Conservation (phyloP, 2,113 vertebrate genomes). For the Phycodurus eques region DNA sequence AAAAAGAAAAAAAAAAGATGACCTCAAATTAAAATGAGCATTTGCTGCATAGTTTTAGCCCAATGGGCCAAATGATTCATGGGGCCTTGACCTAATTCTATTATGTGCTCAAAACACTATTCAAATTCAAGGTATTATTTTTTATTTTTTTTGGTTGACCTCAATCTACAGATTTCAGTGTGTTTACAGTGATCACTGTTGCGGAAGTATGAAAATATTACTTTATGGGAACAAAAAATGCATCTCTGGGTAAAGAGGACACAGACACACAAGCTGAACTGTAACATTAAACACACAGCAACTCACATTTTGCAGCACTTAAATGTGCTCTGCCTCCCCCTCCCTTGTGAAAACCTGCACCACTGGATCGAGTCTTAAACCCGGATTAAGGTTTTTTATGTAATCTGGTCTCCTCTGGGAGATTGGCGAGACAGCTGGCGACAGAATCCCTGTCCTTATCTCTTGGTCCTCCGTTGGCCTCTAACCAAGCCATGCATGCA, state of each 20-base stretch:
- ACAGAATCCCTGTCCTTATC: conserved; percentile 63
- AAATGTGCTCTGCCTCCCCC: neutral
- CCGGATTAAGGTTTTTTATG: conserved; percentile 70
- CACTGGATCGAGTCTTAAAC: conserved; percentile 65
- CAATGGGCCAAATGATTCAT: conserved; percentile 56
- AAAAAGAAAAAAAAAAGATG: neutral
- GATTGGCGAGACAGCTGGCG: conserved; percentile 74
- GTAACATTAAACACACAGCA: conserved; percentile 2
- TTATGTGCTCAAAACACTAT: conserved; percentile 33
- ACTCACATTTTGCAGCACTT: neutral
- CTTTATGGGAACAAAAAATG: neutral
- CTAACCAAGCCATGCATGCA: conserved; percentile 16
- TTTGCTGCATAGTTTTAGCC: conserved; percentile 41
- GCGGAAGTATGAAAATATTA: neutral
- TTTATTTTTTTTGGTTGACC: conserved; percentile 39
- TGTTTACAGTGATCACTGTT: neutral
- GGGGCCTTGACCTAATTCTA: conserved; percentile 61
- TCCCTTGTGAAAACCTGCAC: conserved; percentile 49
- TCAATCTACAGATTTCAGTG: conserved; percentile 15
- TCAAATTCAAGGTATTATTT: conserved; percentile 19
- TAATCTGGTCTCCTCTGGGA: conserved; percentile 71
- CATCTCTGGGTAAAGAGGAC: neutral
- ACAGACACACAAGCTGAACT: neutral
- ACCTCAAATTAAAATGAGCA: conserved; percentile 5
- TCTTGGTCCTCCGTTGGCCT: conserved; percentile 50